Base-by-base conservation (phyloP, 1,140 invertebrate species). In the Lepidurus arcticus region DNA sequence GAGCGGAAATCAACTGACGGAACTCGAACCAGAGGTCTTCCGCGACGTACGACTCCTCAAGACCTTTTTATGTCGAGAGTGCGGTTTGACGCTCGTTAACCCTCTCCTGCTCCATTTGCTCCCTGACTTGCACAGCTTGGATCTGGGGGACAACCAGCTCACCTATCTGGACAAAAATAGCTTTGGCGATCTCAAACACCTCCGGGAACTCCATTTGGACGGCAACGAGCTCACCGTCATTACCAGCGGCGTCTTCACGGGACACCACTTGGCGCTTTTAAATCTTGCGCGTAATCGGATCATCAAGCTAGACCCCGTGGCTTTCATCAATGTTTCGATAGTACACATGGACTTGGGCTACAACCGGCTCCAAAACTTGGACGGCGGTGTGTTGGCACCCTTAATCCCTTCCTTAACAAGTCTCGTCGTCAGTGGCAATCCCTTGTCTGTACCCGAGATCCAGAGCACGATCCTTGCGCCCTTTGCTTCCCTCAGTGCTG, bases 101-200 rank as follows among this genome's bases (percentile, higher is more conserved):
- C 90, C 90, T 9, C 90, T 91, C 82, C 88, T 93, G 0, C 78
- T 83, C 21, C 78, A 81, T 47, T 76, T 82, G 80, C 77, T 84
- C 78, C 78, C 80, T 80, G 47, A 85, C 78, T 76, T 80, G 78
- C 88, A 88, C 80, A 88, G 90, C 81, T 85, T 94, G 77, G 92
- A 93, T 85, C 86, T 94, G 81, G 90, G 92, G 65, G 86, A 92
- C 82, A 94, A 94, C 85, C 84, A 88, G 80, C 91, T 94, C 81
- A 91, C 92, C 84, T 92, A 92, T 84, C 84, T 94, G 74, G 88
- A 89, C 80, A 85, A 90, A 24, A 92, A 93, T 82, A 90, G 91
- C 82, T 92, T 93, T 82, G 87, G 87, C 78, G 90, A 91, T 82
- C 85, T 93, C 78, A 82, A 80, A 13, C 81, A 84, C 42, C 85